Percentiles rank a stretch among this genome's conserved stretches.
Conservation (phyloP, 2,797 vertebrate species). For the Thunnus albacares region DNA sequence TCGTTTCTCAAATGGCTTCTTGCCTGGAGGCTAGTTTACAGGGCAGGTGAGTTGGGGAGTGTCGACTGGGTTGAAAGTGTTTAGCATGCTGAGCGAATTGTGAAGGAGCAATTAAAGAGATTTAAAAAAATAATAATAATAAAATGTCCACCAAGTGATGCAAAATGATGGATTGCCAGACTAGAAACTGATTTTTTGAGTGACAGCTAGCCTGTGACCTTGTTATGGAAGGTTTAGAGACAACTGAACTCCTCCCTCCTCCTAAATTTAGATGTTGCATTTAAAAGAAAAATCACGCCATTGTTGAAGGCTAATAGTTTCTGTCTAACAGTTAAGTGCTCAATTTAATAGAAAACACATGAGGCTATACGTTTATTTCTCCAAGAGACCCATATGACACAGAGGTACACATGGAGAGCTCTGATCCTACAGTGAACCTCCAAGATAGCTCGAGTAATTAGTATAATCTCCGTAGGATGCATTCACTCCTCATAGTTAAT, state of each 20-base stretch:
- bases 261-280: background rate
- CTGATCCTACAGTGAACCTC: slow-evolving; percentile 71
- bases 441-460: slow-evolving; percentile 78
- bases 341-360: slow-evolving; percentile 43
- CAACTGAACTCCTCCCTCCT: background rate
- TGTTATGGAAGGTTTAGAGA: slow-evolving; percentile 6
- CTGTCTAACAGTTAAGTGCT: slow-evolving; percentile 4
- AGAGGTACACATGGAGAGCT: slow-evolving; percentile 54
- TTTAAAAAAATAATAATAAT: background rate
- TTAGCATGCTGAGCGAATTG: slow-evolving; percentile 42
- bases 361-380: slow-evolving; percentile 51
- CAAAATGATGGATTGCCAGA: slow-evolving; percentile 19
- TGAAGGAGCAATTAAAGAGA: slow-evolving; percentile 19
- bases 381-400: slow-evolving; percentile 52
- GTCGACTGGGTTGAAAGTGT: slow-evolving; percentile 30
- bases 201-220: background rate
- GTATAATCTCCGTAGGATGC: slow-evolving; percentile 76
- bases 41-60: slow-evolving; percentile 49
- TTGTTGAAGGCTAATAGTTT: slow-evolving; percentile 15
- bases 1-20: slow-evolving; percentile 61
- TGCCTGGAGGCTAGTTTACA: slow-evolving; percentile 45
- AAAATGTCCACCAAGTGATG: slow-evolving; percentile 13
- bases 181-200: background rate
- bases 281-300: background rate
- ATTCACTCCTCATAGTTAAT: slow-evolving; percentile 78